Evolutionary conservation across 2,113 vertebrate genomes (phyloP).

Genomic region (Hemibagrus wyckioides): DNA sequence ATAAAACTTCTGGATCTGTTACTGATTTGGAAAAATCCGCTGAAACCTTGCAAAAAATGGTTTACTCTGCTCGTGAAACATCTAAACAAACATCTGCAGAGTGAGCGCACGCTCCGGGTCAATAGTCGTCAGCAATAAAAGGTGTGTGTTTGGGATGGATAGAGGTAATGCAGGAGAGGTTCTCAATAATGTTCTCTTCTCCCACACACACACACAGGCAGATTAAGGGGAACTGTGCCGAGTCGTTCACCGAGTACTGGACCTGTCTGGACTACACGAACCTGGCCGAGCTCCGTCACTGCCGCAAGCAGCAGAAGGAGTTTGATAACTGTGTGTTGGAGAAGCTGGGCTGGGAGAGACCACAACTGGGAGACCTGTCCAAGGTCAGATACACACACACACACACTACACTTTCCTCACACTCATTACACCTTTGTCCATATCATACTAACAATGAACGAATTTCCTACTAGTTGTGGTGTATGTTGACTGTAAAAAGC

Average conservation of each 20-base stretch:
- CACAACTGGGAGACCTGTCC: conserved; percentile 88
- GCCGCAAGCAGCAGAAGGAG: conserved; percentile 84
- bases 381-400: conserved; percentile 80
- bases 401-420: not conserved
- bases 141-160: not conserved
- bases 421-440: not conserved
- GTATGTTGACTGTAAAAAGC: no score
- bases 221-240: conserved; percentile 87
- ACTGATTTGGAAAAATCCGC: not conserved
- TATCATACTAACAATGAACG: not conserved
- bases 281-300: conserved; percentile 77
- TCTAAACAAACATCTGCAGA: not conserved
- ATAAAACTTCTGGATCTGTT: not conserved
- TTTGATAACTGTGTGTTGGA: conserved; percentile 94
- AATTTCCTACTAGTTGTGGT: not conserved
- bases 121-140: not conserved
- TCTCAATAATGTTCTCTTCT: not conserved
- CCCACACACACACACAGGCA: conserved; percentile 70
- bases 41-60: no score
- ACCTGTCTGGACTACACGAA: conserved; percentile 86
- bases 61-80: not conserved
- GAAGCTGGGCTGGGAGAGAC: conserved; percentile 93
- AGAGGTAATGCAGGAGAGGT: not conserved
- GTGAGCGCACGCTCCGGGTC: not conserved
- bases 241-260: conserved; percentile 96